Percentiles rank a stretch among this genome's conserved stretches.
phyloP scores from a whole-genome alignment of 2,888 invertebrate species.

The Galeruca laticollis region DNA sequence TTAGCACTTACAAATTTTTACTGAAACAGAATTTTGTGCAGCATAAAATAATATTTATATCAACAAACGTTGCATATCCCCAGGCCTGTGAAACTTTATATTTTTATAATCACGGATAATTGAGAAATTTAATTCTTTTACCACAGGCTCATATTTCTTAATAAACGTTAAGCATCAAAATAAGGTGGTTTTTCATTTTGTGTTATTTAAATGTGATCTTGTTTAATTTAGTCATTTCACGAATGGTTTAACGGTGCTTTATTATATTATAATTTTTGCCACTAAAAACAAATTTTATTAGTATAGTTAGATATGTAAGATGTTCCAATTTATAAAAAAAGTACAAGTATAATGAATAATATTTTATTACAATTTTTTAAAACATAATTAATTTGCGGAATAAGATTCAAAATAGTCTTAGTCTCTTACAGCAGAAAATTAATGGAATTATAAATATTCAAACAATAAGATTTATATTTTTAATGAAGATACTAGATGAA shows the following conservation, averaged over 20 bases:
- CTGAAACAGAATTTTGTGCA: too few species aligned
- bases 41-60: not conserved
- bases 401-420: too few species aligned
- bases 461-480: too few species aligned
- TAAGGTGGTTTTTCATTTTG: conserved; percentile 20
- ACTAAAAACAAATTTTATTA: conserved; percentile 6
- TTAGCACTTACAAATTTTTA: too few species aligned
- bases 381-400: too few species aligned
- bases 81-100: too few species aligned
- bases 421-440: too few species aligned
- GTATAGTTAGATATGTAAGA: not conserved
- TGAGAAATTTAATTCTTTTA: conserved; percentile 1
- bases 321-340: conserved; percentile 7
- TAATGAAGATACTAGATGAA: too few species aligned
- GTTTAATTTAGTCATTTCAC: conserved; percentile 30
- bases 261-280: conserved; percentile 24
- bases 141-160: conserved; percentile 1
- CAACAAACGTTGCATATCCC: not conserved
- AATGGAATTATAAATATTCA: too few species aligned
- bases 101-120: too few species aligned
- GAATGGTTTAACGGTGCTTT: conserved; percentile 29
- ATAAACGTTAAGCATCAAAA: conserved; percentile 8
- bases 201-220: conserved; percentile 26
- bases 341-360: not conserved
- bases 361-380: too few species aligned